Evolutionary conservation across 2,888 invertebrate species (phyloP).

Genomic region (Gnatocerus cornutus): DNA sequence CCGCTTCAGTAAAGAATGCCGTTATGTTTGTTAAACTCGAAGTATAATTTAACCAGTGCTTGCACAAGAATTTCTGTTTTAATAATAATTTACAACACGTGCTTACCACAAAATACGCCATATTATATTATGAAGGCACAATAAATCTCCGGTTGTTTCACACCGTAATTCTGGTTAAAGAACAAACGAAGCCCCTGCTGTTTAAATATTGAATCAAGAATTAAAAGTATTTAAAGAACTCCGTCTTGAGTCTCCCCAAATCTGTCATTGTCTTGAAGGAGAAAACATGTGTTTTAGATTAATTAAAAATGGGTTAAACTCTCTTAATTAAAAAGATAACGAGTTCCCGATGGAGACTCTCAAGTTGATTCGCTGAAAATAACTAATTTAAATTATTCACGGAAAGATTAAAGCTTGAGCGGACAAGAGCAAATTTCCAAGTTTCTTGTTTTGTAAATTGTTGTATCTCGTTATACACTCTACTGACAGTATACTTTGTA

Average conservation of each 20-base stretch:
- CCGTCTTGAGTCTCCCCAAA: conserved; percentile 8
- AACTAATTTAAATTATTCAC: conserved; percentile 51
- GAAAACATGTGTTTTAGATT: conserved; percentile 55
- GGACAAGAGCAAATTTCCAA: conserved; percentile 18
- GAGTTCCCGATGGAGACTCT: conserved; percentile 49
- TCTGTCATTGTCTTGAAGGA: conserved; percentile 23
- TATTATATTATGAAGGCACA: conserved; percentile 8
- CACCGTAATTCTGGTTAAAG: conserved; percentile 24
- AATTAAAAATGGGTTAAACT: conserved; percentile 59
- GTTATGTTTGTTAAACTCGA: conserved; percentile 29
- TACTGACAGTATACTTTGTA: conserved; percentile 56
- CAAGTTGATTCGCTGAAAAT: conserved; percentile 35
- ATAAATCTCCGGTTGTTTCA: conserved; percentile 20
- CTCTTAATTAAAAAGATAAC: conserved; percentile 62
- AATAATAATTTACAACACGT: conserved; percentile 30
- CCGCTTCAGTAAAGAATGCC: conserved; percentile 28
- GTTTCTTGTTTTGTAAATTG: conserved; percentile 50
- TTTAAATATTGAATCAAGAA: conserved; percentile 37
- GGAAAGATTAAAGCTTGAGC: conserved; percentile 41
- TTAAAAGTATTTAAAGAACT: conserved; percentile 31
- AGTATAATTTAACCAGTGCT: conserved; percentile 16
- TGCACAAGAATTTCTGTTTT: conserved; percentile 19
- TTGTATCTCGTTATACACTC: conserved; percentile 52
- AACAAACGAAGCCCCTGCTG: conserved; percentile 28
- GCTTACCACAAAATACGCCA: neutral